Evolutionary conservation across 2,888 invertebrate genomes (phyloP), one percentile per base, ranked within the genome.

Genomic region (Cryptus armator): DNA sequence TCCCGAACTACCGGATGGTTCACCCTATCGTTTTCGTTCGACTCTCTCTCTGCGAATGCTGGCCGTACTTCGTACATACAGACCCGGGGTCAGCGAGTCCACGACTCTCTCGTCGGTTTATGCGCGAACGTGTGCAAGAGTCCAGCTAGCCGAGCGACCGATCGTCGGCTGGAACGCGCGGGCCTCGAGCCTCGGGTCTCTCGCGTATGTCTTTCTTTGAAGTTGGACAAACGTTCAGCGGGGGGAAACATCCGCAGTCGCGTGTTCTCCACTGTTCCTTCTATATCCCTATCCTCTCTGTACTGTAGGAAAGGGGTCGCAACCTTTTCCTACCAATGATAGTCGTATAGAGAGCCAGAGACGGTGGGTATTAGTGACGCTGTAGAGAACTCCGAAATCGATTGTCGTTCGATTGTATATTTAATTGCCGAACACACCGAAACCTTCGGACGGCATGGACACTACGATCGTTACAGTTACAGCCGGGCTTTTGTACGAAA

Each of bases 1-100:
- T 56, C n/a, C 37, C 32, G 51, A 51, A 75, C 75, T 64, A 84
- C 66, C 79, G 79, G 68, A 82, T 80, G 76, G 81, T 81, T 86
- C 70, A 62, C 70, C 75, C 84, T 81, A 87, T 84, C 86, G 84
- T 85, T 87, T 84, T 86, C 87, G 86, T 87, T 86, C 79, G 53
- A 83, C 64, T 85, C 77, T 51, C 46, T n/a, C 80, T 51, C 46
- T n/a, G 44, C 59, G 37, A 37, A 1, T 19, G 24, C 44, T 4
- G 59, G 37, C 37, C 14, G 29, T 24, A 59, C 48, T 74, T 46
- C 74, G 74, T 74, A 46, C 66, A 43, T 66, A 75, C 37, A 66
- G 4, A 48, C 64, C 74, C 37, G 37, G 37, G 74, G 37, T 66
- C 64, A 43, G n/a, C 64, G 1, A 51, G 44, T 10, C 12, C 53